Percentiles rank a stretch among this genome's conserved stretches.
These are phyloP conservation scores for Cheilosia pagana DNA, from an alignment of 2,888 invertebrate genomes.

Conservation along the genomic window DNA sequence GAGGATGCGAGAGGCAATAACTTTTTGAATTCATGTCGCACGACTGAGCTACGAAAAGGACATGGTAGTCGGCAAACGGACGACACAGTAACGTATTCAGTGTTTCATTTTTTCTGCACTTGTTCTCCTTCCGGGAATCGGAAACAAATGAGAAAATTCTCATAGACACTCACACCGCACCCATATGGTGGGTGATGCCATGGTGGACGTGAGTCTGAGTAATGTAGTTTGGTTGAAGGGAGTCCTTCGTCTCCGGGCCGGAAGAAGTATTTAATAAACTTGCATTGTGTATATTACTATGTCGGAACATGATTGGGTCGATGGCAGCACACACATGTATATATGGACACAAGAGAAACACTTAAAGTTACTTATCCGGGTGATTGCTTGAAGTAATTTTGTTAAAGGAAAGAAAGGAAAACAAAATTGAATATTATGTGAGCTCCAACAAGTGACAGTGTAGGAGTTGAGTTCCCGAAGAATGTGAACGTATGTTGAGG, in stretches of 20 bases:
- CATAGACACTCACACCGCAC: not conserved
- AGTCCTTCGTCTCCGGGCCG: constrained; percentile 2
- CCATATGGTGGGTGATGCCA: not conserved
- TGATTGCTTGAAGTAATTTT: constrained; percentile 23
- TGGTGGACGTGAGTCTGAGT: not conserved
- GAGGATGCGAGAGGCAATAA: constrained; percentile 14
- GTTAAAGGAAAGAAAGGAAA: constrained; percentile 8
- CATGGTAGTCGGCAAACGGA: not conserved
- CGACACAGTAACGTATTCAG: constrained; percentile 6
- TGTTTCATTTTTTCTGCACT: not conserved
- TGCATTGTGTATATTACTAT: constrained; percentile 9
- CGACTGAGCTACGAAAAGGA: constrained; percentile 7
- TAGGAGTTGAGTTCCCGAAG: not conserved
- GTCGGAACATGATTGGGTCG: constrained; percentile 8
- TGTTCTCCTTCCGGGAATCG: constrained; percentile 13
- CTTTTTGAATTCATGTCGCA: constrained; percentile 17
- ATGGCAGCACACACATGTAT: constrained; percentile 14
- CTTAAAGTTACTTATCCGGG: constrained; percentile 45
- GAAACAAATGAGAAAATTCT: constrained; percentile 24
- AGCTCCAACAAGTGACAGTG: not conserved
- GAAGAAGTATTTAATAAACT: constrained; percentile 41
- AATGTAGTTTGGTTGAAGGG: constrained; percentile 7
- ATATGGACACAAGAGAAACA: constrained; percentile 18
- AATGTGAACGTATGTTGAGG: not conserved
- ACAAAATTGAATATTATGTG: not conserved